These are phyloP conservation scores for Uloborus plumipes DNA, from an alignment of 2,888 invertebrate species.

Conservation along the genomic window DNA sequence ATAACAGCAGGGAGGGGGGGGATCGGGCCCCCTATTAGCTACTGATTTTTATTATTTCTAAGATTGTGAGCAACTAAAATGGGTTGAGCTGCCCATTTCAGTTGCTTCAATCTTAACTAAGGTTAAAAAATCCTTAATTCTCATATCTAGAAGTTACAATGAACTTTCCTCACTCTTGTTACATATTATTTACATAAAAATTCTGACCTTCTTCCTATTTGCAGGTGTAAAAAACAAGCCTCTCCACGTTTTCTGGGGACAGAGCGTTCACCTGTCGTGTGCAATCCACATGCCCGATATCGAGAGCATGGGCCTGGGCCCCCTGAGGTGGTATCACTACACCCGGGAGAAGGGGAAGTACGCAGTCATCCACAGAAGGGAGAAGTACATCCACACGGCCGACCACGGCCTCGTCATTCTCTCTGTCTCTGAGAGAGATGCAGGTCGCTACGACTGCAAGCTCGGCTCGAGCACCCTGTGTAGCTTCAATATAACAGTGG, in stretches of 20 bases:
- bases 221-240: constrained; percentile 81
- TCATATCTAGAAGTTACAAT: no score
- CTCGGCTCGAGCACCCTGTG: constrained; percentile 89
- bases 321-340: constrained; percentile 67
- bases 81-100: no score
- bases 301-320: constrained; percentile 65
- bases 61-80: no score
- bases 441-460: constrained; percentile 93
- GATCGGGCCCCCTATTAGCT: no score
- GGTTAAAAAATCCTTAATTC: no score
- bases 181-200: no score
- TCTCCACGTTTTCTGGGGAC: constrained; percentile 92
- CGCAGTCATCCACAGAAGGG: constrained; percentile 78
- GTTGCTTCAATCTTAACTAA: no score
- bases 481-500: constrained; percentile 94
- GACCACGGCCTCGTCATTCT: constrained; percentile 92
- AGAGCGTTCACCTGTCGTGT: constrained; percentile 91
- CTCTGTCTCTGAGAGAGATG: constrained; percentile 89
- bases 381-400: constrained; percentile 93
- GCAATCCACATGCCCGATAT: constrained; percentile 76
- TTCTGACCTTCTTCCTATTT: neutral
- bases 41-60: no score
- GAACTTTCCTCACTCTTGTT: no score
- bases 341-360: constrained; percentile 66
- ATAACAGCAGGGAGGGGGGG: no score